Evolutionary conservation across 2,888 invertebrate genomes (phyloP), one percentile per base, ranked within the genome.

Genomic region (Himalopsyche anomala): DNA sequence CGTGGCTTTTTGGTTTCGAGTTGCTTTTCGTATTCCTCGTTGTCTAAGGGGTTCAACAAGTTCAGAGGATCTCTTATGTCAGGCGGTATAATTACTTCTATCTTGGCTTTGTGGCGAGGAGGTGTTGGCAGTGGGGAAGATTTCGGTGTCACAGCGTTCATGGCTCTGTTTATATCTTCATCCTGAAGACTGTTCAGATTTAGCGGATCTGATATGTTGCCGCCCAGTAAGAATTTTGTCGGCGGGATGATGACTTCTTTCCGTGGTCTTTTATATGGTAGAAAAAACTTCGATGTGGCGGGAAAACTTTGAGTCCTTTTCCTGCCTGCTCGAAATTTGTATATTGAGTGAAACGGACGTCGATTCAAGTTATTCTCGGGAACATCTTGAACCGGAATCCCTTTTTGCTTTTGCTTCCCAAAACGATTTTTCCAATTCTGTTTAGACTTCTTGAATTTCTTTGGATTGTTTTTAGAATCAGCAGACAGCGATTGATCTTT

Each of bases 131-230:
- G 91, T 0, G 99, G 99, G 86, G 98, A 98, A 51, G 98, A 97
- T 90, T 97, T 96, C 84, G 98, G 98, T 19, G 98, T 98, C 0
- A 96, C 96, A n/a, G 96, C 96, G 92, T 97, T 97, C 94, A 97
- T 96, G 9, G 96, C 96, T 89, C 96, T 93, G 90, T 95, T 95
- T 36, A 95, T 93, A 89, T 96, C 96, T 90, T 96, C 96, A 91
- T 96, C 96, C 91, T 96, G 97, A 89, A 99, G 94, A 90, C 98
- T 98, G 90, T 97, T 98, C 87, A 99, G 92, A 92, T 99, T 99
- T 80, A 99, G 92, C 0, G 99, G 99, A 93, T 99, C 99, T 89
- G 96, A 96, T 89, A 98, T 98, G 91, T 98, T 99, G 11, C 99
- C 99, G 80, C 99, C 99, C 2, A 99, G 94, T 5, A 98, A 92